These are phyloP conservation scores for Heteromurus nitidus DNA, from an alignment of 2,888 invertebrate genomes.

Conservation along the genomic window DNA sequence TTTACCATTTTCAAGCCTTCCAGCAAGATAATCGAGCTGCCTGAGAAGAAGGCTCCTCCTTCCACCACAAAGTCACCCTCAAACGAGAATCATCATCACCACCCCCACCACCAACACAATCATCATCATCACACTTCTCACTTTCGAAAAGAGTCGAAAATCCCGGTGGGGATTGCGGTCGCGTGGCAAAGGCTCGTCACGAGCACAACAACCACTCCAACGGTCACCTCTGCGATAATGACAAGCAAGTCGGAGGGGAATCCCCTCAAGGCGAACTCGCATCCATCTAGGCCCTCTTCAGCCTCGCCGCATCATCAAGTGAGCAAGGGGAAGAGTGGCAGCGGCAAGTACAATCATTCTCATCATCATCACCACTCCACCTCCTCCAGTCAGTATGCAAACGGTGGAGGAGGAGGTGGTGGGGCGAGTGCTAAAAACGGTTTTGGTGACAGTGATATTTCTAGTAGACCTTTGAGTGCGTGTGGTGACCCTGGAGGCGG, in stretches of 20 bases:
- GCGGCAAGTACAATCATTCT: neutral
- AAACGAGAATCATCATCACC: slow-evolving; percentile 5
- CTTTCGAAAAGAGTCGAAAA: slow-evolving; percentile 58
- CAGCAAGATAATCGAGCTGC: slow-evolving; percentile 57
- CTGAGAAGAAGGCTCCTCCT: slow-evolving; percentile 32
- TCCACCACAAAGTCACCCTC: neutral
- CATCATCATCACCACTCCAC: neutral
- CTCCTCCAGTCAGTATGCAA: neutral
- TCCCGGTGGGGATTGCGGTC: slow-evolving; percentile 73
- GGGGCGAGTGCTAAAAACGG: neutral
- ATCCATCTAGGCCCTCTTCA: slow-evolving; percentile 61
- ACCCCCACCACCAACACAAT: slow-evolving; percentile 25
- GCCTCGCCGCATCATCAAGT: slow-evolving; percentile 55
- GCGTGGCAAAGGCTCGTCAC: slow-evolving; percentile 72
- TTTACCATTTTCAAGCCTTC: slow-evolving; percentile 37
- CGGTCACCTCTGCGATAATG: slow-evolving; percentile 42
- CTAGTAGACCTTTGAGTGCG: slow-evolving; percentile 43
- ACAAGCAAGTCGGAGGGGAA: slow-evolving; percentile 37
- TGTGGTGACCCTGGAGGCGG: slow-evolving; percentile 35
- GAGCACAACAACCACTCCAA: slow-evolving; percentile 47
- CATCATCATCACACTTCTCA: slow-evolving; percentile 37
- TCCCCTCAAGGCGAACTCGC: neutral
- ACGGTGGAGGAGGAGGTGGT: neutral
- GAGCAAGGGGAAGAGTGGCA: neutral
- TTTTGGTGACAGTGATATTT: neutral